Evolutionary conservation across 2,113 vertebrate genomes (phyloP).

Genomic region (Tachuris rubrigastra): DNA sequence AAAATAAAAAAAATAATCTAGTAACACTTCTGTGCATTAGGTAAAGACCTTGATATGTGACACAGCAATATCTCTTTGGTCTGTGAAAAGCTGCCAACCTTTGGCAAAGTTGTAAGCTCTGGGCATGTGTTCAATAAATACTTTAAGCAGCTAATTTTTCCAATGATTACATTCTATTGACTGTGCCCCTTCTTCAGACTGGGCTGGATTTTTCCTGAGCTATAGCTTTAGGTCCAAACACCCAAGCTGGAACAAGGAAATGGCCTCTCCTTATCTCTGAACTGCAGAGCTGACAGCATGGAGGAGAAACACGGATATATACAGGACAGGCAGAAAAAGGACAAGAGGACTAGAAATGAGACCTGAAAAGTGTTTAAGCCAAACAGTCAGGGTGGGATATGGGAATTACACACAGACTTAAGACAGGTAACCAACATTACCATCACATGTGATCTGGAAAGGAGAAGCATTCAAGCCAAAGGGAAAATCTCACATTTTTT

Average conservation of each 20-base stretch:
- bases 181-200: background rate
- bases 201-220: background rate
- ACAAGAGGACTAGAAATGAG: background rate
- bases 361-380: background rate
- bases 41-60: background rate
- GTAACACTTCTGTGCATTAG: background rate
- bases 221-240: background rate
- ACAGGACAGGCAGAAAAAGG: background rate
- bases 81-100: background rate
- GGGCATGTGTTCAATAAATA: background rate
- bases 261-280: background rate
- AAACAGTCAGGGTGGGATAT: background rate
- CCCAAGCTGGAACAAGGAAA: background rate
- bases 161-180: background rate
- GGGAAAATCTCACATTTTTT: background rate
- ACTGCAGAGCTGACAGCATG: background rate
- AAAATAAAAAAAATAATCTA: background rate
- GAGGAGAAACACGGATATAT: background rate
- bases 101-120: background rate
- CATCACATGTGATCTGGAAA: background rate
- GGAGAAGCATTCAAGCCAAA: background rate
- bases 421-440: background rate
- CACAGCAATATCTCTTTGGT: background rate
- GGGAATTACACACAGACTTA: background rate
- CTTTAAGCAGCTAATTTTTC: background rate